Evolutionary conservation across 2,113 vertebrate species (phyloP).

Genomic region (Proterorhinus semilunaris): DNA sequence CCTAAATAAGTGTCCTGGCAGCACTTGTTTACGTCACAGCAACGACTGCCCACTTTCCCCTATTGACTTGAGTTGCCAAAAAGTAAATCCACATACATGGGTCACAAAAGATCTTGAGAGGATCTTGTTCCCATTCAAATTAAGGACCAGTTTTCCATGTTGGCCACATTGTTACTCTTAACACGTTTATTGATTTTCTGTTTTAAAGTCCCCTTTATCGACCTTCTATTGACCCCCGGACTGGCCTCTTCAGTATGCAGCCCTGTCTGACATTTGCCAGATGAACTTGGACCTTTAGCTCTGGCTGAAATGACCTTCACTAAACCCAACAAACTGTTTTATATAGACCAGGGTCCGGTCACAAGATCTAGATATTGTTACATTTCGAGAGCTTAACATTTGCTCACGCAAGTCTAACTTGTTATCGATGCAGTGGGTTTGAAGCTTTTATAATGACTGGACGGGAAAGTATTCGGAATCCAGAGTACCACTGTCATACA

Average conservation of each 20-base stretch:
- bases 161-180: not conserved
- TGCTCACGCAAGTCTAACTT: not conserved
- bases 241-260: conserved; percentile 66
- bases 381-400: not conserved
- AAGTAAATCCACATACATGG: too few relatives aligned
- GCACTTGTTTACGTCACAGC: not conserved
- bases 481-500: too few relatives aligned
- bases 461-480: too few relatives aligned
- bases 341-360: conserved; percentile 68
- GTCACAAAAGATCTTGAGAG: too few relatives aligned
- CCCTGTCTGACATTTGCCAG: conserved; percentile 52
- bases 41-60: not conserved
- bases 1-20: too few relatives aligned
- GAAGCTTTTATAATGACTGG: too few relatives aligned
- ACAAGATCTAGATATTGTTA: conserved; percentile 51
- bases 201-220: not conserved
- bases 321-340: conserved; percentile 57
- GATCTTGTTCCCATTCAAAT: too few relatives aligned
- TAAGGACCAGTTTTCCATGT: too few relatives aligned
- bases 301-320: conserved; percentile 66
- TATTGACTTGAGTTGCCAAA: too few relatives aligned
- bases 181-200: not conserved
- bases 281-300: conserved; percentile 76
- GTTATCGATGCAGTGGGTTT: too few relatives aligned
- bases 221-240: conserved; percentile 16